Percentiles rank a stretch among this genome's conserved stretches.
Evolutionary conservation across 2,888 invertebrate genomes (phyloP).

Genomic region (Rosalia funebris): DNA sequence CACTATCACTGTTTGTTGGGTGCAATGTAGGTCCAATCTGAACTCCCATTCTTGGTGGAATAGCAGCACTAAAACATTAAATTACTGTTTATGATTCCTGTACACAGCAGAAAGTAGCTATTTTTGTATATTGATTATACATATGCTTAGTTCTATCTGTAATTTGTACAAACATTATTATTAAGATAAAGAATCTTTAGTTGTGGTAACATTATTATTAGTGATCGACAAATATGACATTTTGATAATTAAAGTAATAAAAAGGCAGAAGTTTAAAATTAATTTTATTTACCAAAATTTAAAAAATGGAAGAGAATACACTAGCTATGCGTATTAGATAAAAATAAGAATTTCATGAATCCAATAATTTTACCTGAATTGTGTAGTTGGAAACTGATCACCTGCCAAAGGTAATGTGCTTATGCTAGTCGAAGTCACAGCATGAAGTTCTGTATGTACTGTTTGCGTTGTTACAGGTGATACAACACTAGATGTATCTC

Average conservation of each 20-base stretch:
- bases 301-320: constrained; percentile 1
- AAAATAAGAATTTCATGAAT: neutral
- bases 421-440: constrained; percentile 21
- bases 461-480: constrained; percentile 14
- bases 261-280: too few species aligned
- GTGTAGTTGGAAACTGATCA: constrained; percentile 59
- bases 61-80: constrained; percentile 57
- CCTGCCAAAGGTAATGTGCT: constrained; percentile 21
- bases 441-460: constrained; percentile 23
- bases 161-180: too few species aligned
- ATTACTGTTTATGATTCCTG: too few species aligned
- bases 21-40: constrained; percentile 42
- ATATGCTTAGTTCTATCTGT: too few species aligned
- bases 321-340: neutral
- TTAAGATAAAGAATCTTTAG: too few species aligned
- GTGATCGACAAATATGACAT: too few species aligned
- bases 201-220: too few species aligned
- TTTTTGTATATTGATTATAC: too few species aligned
- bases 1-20: constrained; percentile 22
- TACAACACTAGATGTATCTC: constrained; percentile 18
- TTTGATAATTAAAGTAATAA: too few species aligned
- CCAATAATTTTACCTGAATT: constrained; percentile 56
- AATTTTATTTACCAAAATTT: too few species aligned
- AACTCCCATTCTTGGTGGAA: constrained; percentile 61
- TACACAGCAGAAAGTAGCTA: too few species aligned